Evolutionary conservation across 2,797 vertebrate genomes (phyloP), one percentile per base, ranked within the genome.

Genomic region (Erpetoichthys calabaricus): DNA sequence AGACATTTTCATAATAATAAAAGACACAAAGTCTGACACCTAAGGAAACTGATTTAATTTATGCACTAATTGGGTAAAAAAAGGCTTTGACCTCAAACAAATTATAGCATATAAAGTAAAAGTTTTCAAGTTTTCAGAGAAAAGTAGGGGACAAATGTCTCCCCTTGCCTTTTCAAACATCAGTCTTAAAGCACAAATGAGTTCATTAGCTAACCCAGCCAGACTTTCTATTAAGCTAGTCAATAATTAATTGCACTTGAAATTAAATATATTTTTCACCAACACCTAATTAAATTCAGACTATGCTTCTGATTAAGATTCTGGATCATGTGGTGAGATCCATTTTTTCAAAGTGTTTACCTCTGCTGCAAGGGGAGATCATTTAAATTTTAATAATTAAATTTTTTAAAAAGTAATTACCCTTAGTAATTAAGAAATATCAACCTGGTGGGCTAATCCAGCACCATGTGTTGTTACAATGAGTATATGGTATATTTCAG

Each of bases 231-330:
- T 98, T 95, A 93, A 73, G 81, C 85, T 84, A 84, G 86, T 91
- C 87, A 88, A 92, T 94, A 97, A 98, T 97, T 91, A 91, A 96
- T 94, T 92, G 89, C 86, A 88, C 88, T 94, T 88, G 81, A 92
- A 92, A 94, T 95, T 92, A 92, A 96, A 92, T 87, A 89, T 88
- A 92, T 91, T 91, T 98, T 91, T 90, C 94, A 91, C 94, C 90
- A 95, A 88, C 86, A 85, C 88, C 93, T 91, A 92, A 97, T 98
- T 94, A 95, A 95, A 87, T 81, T 88, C 69, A 81, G 83, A 79
- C 70, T 80, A 86, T 75, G 72, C 79, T 80, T 74, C 82, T 92
- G 89, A 94, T 94, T 91, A 89, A 81, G 91, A 80, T 78, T 75
- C 74, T 75, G 65, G 78, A 80, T 83, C 80, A 81, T 74, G 69